Percentiles rank a stretch among this genome's conserved stretches.
Conservation (phyloP, 2,113 vertebrate genomes). For the Platysternon megacephalum region DNA sequence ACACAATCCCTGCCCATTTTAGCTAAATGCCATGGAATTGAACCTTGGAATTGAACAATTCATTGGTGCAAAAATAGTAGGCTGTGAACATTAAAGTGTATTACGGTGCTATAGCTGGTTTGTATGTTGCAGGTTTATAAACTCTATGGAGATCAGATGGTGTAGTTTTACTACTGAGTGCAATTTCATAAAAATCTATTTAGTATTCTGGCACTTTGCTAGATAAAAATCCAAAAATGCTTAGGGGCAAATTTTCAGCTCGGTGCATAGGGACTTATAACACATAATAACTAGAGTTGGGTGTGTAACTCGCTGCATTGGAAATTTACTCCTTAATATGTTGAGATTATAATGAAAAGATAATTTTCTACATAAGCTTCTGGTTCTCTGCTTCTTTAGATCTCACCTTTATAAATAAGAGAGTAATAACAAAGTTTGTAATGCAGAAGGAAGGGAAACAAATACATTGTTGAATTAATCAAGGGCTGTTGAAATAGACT, state of each 20-base stretch:
- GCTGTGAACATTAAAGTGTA: background rate
- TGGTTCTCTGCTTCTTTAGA: background rate
- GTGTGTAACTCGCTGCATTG: background rate
- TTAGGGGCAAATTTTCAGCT: conserved; percentile 41
- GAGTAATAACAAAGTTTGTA: background rate
- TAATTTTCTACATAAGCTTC: background rate
- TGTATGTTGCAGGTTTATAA: background rate
- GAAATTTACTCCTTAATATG: conserved; percentile 6
- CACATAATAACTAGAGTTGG: background rate
- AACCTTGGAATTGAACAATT: rapidly evolving
- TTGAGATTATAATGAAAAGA: background rate
- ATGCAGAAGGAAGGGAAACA: background rate
- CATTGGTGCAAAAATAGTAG: rapidly evolving
- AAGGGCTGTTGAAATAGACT: background rate
- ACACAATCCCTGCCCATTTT: too few species aligned
- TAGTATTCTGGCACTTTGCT: conserved; percentile 41
- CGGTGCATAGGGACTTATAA: conserved; percentile 10
- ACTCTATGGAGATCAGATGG: conserved; percentile 33
- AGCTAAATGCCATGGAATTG: background rate
- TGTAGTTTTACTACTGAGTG: conserved; percentile 28
- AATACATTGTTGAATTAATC: background rate
- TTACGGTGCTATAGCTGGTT: conserved; percentile 4
- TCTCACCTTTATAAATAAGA: background rate
- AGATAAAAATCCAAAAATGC: background rate
- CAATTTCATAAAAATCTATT: conserved; percentile 44